Evolutionary conservation across 2,888 invertebrate genomes (phyloP), one percentile per base, ranked within the genome.

Genomic region (Erebia ligea): DNA sequence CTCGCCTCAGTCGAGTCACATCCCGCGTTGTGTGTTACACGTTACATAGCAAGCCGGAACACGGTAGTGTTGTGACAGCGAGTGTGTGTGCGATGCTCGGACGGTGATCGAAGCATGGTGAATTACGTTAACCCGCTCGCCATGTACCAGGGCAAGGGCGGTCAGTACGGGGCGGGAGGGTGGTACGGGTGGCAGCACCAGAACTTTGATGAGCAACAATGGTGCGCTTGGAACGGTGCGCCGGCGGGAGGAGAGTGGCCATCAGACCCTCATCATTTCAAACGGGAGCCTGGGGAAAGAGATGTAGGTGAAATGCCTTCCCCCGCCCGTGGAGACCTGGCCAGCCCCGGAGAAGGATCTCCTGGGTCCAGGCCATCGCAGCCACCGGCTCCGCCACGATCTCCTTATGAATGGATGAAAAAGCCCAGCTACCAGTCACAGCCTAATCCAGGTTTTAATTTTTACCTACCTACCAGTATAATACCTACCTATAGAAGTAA

Each of bases 361-460:
- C 90, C 94, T 1, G 88, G 94, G 0, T 93, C 94, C 2, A 82
- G 91, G 84, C 86, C 91, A 75, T 84, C 92, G 79, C 86, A 94
- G 85, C 86, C 96, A 81, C 96, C 97, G 59, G 94, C 95, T 54
- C 96, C 96, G 42, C 95, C 96, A 21, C 95, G 97, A 58, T 97
- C 97, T 76, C 97, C 97, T 0, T 98, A 95, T 86, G 98, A 97
- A 80, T 98, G 98, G 98, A 98, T 98, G 96, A 98, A 97, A 88
- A 98, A 97, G 86, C 96, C 97, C 0, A 95, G 97, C 67, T 98
- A 97, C 87, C 97, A 97, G 82, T 95, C 95, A 76, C 97, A 97
- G 83, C 97, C 97, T 2, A 97, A 96, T 88, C 97, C 97, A 91
- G 98, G 98, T 98, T 88, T 79, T 79, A 81, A 82, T 81, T 78